Evolutionary conservation across 2,797 vertebrate genomes (phyloP).

Genomic region (Premnoplex brunnescens): DNA sequence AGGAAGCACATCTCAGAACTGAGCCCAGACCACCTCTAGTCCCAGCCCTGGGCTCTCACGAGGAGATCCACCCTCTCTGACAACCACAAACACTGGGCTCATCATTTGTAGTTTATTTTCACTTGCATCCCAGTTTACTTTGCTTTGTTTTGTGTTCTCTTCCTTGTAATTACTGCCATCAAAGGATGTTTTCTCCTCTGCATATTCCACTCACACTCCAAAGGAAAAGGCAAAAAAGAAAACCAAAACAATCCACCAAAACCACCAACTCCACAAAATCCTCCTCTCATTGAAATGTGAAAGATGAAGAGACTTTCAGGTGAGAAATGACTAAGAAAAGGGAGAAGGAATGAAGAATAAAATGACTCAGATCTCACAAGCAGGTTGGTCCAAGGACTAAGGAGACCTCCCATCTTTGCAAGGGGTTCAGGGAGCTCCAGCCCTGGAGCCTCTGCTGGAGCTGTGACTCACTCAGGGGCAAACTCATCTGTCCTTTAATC

Average conservation of each 20-base stretch:
- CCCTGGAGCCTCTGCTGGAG: background rate
- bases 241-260: background rate
- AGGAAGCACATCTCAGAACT: background rate
- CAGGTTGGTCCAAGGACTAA: background rate
- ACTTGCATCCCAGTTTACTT: background rate
- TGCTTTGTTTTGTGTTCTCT: background rate
- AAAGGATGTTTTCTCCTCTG: constrained; percentile 34
- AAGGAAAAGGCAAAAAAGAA: background rate
- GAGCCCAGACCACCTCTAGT: background rate
- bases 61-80: background rate
- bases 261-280: background rate
- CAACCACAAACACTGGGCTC: background rate
- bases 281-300: background rate
- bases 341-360: background rate
- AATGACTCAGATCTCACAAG: background rate
- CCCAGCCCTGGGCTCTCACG: background rate
- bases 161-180: constrained; percentile 40
- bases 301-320: background rate
- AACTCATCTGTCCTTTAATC: background rate
- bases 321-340: background rate
- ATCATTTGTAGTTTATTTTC: background rate
- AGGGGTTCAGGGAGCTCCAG: too few species aligned
- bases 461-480: background rate
- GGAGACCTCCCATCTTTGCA: background rate
- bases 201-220: background rate